Conservation (phyloP, 2,888 invertebrate genomes). For the Leptopilina syphax region DNA sequence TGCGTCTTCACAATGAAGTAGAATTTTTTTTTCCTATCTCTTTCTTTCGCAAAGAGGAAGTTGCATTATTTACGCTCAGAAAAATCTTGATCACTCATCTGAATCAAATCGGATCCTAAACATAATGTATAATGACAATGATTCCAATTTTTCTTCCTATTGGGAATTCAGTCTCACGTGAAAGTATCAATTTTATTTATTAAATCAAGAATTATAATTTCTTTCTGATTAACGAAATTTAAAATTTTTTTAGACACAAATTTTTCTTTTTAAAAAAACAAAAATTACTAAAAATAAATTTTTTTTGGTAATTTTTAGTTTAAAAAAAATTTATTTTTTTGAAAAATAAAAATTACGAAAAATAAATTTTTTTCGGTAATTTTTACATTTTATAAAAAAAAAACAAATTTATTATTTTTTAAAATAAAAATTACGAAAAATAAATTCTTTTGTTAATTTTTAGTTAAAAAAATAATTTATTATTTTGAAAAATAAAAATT, state of each 20-base stretch:
- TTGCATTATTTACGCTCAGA: conserved; percentile 48
- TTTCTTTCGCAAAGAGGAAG: not conserved
- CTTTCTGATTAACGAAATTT: conserved; percentile 44
- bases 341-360: too few species aligned
- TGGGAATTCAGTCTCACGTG: conserved; percentile 51
- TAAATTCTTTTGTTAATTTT: too few species aligned
- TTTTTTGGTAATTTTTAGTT: too few species aligned
- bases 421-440: too few species aligned
- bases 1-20: not conserved
- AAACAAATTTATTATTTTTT: too few species aligned
- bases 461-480: too few species aligned
- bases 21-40: not conserved
- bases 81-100: conserved; percentile 52
- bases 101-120: conserved; percentile 49
- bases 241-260: not conserved
- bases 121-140: conserved; percentile 5
- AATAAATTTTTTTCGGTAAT: too few species aligned
- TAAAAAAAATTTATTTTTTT: too few species aligned
- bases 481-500: too few species aligned
- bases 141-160: conserved; percentile 46
- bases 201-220: not conserved
- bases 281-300: too few species aligned
- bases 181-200: conserved; percentile 47
- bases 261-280: too few species aligned
- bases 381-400: too few species aligned